phyloP scores from a whole-genome alignment of 1,140 invertebrate species.

The Conus ventricosus region DNA sequence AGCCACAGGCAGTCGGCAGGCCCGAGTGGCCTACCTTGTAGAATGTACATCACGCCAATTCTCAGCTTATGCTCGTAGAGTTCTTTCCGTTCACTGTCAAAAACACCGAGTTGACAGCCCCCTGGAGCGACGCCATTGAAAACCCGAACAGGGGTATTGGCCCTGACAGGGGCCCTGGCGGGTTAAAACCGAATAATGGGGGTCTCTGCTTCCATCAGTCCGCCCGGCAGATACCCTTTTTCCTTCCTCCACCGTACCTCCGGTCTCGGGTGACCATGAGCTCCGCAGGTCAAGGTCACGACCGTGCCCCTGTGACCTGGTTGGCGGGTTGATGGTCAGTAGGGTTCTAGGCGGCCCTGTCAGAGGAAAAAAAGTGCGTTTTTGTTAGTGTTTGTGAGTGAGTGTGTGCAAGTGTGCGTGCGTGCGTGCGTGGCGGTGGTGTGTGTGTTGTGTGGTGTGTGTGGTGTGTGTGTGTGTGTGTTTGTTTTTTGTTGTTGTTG shows the following conservation, averaged over 20 bases:
- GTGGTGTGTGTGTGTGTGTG: too few species aligned
- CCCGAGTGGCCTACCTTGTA: too few species aligned
- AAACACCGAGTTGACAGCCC: slow-evolving; percentile 18
- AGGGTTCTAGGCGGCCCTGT: slow-evolving; percentile 24
- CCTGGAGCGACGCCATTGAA: slow-evolving; percentile 5
- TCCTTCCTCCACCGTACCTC: slow-evolving; percentile 24
- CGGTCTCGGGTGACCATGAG: slow-evolving; percentile 16
- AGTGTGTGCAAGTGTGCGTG: too few species aligned
- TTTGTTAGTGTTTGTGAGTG: too few species aligned
- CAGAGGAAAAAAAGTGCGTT: not conserved
- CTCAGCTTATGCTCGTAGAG: too few species aligned
- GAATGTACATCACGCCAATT: too few species aligned
- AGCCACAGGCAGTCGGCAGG: too few species aligned
- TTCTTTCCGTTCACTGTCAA: slow-evolving; percentile 23
- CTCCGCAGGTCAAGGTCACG: slow-evolving; percentile 27
- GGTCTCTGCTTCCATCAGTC: not conserved
- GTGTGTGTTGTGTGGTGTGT: too few species aligned
- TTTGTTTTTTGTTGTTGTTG: too few species aligned
- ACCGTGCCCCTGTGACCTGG: slow-evolving; percentile 27
- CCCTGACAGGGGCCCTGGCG: not conserved
- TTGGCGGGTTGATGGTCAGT: not conserved
- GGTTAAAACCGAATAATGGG: not conserved
- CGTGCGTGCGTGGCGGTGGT: too few species aligned
- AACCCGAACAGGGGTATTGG: slow-evolving; percentile 18
- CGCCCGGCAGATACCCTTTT: slow-evolving; percentile 14